Evolutionary conservation across 2,888 invertebrate genomes (phyloP).

Genomic region (Ectropis crepuscularia): DNA sequence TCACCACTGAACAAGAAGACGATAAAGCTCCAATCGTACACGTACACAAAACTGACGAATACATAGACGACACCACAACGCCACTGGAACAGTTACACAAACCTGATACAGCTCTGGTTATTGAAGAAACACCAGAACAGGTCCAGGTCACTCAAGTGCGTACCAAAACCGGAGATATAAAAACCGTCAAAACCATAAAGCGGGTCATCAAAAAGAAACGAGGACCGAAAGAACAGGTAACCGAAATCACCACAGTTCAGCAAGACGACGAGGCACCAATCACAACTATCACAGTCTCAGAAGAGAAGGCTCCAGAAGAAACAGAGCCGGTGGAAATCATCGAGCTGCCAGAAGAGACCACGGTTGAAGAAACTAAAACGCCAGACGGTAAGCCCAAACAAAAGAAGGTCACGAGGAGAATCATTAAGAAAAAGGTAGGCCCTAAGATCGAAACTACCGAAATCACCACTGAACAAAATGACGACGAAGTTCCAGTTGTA

Average conservation of each 20-base stretch:
- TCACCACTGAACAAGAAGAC: constrained; percentile 55
- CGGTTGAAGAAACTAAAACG: neutral
- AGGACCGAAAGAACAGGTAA: constrained; percentile 43
- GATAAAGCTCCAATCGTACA: constrained; percentile 38
- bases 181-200: constrained; percentile 52
- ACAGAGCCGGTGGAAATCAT: neutral
- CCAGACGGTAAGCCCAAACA: constrained; percentile 49
- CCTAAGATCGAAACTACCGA: constrained; percentile 61
- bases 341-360: neutral
- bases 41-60: constrained; percentile 39
- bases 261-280: constrained; percentile 49
- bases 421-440: constrained; percentile 65
- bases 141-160: constrained; percentile 63
- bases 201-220: constrained; percentile 52
- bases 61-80: constrained; percentile 37
- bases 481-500: constrained; percentile 42
- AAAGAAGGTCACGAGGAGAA: constrained; percentile 45
- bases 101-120: constrained; percentile 48
- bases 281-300: constrained; percentile 39
- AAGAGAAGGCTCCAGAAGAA: neutral
- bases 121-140: constrained; percentile 53
- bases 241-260: constrained; percentile 47
- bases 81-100: constrained; percentile 37
- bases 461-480: constrained; percentile 67
- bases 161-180: constrained; percentile 59